Evolutionary conservation across 2,113 vertebrate genomes (phyloP).

Genomic region (Coryphaenoides rupestris): DNA sequence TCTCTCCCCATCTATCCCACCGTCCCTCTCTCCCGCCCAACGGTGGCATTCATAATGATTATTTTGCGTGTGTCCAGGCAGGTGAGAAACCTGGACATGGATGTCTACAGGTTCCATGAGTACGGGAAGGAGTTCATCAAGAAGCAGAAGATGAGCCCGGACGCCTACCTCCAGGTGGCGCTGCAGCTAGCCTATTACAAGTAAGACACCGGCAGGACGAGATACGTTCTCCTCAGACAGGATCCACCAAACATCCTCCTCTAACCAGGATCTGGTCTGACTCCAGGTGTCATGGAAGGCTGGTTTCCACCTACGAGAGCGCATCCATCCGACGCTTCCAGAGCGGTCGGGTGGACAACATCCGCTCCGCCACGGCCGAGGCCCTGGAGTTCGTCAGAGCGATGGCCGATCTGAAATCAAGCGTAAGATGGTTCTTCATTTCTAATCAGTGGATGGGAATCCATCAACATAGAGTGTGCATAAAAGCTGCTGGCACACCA

Average conservation of each 20-base stretch:
- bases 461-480: too few species aligned
- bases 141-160: constrained; percentile 90
- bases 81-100: constrained; percentile 87
- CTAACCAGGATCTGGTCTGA: not conserved
- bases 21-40: not conserved
- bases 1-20: not conserved
- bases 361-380: constrained; percentile 88
- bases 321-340: constrained; percentile 91
- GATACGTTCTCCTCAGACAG: not conserved
- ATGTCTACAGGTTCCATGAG: constrained; percentile 78
- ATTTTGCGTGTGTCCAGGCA: constrained; percentile 63
- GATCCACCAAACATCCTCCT: too few species aligned
- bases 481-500: too few species aligned
- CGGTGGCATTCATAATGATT: not conserved
- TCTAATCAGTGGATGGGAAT: too few species aligned
- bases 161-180: constrained; percentile 91
- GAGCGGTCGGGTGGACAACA: constrained; percentile 92
- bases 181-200: constrained; percentile 92
- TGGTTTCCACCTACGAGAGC: constrained; percentile 91
- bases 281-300: constrained; percentile 74
- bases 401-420: constrained; percentile 72
- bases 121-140: constrained; percentile 97
- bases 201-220: constrained; percentile 56
- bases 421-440: constrained; percentile 60
- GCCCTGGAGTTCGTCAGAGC: constrained; percentile 84